Evolutionary conservation across 2,797 vertebrate genomes (phyloP), one percentile per base, ranked within the genome.

Genomic region (Artibeus lituratus): DNA sequence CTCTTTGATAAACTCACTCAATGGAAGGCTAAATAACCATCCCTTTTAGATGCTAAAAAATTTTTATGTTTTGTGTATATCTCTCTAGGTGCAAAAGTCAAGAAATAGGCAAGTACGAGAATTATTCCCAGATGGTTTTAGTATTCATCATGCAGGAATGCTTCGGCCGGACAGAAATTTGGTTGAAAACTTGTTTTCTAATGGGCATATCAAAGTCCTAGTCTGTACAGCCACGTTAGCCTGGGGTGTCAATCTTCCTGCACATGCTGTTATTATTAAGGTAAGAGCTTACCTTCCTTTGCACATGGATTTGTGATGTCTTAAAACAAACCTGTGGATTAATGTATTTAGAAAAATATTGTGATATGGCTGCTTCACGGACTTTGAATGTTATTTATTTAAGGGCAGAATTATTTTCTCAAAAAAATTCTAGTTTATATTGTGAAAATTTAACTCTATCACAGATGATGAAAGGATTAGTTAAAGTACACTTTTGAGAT

Each of bases 261-360:
- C 99, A 65, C 99, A 99, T 82, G 99, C 99, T 37, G 99, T 99
- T 96, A 99, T 99, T 98, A 99, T 99, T 98, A 99, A 99, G 99
- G 99, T 99, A 96, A 97, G 98, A 96, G 91, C 81, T 97, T 97
- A 72, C 74, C 55, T 85, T 97, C 22, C 72, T 96, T 96, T 97
- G 65, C 69, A 89, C 70, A 29, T 81, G 62, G 47, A 91, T 98
- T 81, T 97, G 35, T 97, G 29, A 32, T 96, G 15, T 95, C 72
- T 98, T 96, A 74, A 94, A 97, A 96, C 78, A 96, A 97, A 91
- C 53, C 49, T 96, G n/a, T 90, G 69, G 91, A 95, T 95, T 94
- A 94, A 82, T 85, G 87, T 90, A 86, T 97, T 69, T 95, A 95
- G 86, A 78, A 87, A 97, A 77, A 77, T 97, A 80, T 91, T 98